Conservation (phyloP, 2,113 vertebrate genomes). For the Cyphomyrus discorhynchus region DNA sequence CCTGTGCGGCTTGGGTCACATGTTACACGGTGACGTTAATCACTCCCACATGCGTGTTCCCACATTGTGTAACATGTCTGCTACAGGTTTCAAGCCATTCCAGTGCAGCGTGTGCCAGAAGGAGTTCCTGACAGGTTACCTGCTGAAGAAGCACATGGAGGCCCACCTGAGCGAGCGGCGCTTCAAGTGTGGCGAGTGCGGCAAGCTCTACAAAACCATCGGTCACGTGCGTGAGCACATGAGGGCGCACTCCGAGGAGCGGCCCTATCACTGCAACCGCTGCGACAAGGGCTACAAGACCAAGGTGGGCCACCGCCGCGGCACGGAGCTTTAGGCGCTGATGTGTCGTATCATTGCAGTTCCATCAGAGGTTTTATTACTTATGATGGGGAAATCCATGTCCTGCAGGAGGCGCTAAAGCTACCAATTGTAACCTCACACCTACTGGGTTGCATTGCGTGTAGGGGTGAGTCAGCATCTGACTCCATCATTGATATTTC, state of each 20-base stretch:
- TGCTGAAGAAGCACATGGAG: slow-evolving; percentile 93
- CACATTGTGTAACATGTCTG: background rate
- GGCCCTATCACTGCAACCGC: slow-evolving; percentile 78
- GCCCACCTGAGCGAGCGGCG: slow-evolving; percentile 81
- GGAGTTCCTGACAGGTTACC: slow-evolving; percentile 87
- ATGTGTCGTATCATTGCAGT: background rate
- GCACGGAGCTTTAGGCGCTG: background rate
- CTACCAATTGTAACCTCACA: background rate
- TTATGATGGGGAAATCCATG: background rate
- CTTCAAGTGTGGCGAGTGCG: slow-evolving; percentile 93
- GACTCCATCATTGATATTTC: background rate
- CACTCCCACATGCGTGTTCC: background rate
- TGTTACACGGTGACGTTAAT: background rate
- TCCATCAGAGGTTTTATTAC: background rate
- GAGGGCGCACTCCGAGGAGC: slow-evolving; percentile 84
- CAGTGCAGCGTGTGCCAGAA: slow-evolving; percentile 81
- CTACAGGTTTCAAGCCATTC: slow-evolving; percentile 79
- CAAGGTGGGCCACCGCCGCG: slow-evolving; percentile 63
- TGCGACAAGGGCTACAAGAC: slow-evolving; percentile 96
- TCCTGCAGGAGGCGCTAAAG: background rate
- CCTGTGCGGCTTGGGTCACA: background rate
- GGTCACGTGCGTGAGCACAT: slow-evolving; percentile 93
- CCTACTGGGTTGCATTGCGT: too few species aligned
- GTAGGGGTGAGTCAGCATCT: background rate
- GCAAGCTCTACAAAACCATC: slow-evolving; percentile 93